Base-by-base conservation (phyloP, 2,888 invertebrate genomes). In the Chirona hameri region DNA sequence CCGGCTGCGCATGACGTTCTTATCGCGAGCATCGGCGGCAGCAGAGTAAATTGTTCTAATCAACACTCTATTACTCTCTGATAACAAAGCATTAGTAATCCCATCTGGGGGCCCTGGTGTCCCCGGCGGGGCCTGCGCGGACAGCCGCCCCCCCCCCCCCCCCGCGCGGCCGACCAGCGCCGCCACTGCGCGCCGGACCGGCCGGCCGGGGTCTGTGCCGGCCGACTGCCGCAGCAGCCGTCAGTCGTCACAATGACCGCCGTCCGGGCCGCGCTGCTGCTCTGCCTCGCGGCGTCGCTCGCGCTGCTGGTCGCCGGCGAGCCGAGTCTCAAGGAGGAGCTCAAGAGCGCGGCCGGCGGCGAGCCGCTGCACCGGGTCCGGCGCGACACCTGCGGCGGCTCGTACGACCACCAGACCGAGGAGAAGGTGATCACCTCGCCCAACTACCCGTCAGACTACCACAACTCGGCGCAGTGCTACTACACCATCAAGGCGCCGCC, bases 391-490 rank as follows among this genome's bases (percentile, higher is more conserved):
- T 80, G 80, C 80, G 80, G 80, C 3, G 80, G 80, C 0, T 0
- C n/a, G 14, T 80, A 27, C 52, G 48, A 48, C 27, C 80, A 80
- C 52, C 24, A 80, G 80, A 80, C 80, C 15, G 80, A 52, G 52
- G 15, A 52, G 27, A 80, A 80, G 80, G 52, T 80, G 24, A 55
- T 80, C 48, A 80, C 52, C 27, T 80, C 80, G 52, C 80, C 80
- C 52, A 80, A 80, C 80, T 80, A 80, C 52, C 80, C 80, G 3
- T 18, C 12, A 27, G 80, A 80, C 52, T 80, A 80, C 80, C 80
- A 80, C 18, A 80, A 80, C 80, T 52, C 80, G 29, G 52, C 55
- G 15, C 9, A 27, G n/a, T 80, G 80, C 80, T 80, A 52, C 80
- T 80, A 80, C 55, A 80, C 52, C 27, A 80, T 80, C 55, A 18